phyloP scores from a whole-genome alignment of 2,888 invertebrate genomes.

The Torymus texanus region DNA sequence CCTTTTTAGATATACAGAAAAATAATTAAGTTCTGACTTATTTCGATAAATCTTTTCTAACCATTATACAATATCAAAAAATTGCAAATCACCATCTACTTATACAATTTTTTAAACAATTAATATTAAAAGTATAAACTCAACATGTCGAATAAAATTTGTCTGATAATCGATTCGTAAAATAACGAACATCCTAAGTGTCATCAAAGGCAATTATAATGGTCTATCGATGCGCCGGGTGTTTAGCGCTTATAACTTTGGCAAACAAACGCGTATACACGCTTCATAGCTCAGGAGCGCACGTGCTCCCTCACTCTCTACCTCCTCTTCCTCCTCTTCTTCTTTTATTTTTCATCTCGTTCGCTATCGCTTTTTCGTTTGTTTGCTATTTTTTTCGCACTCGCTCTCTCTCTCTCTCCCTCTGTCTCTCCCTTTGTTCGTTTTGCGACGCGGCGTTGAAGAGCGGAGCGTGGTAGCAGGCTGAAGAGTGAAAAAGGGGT shows the following conservation, averaged over 20 bases:
- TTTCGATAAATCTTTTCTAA: too few relatives aligned
- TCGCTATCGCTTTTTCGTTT: conserved; percentile 1
- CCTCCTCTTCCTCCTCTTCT: background rate
- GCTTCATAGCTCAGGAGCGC: background rate
- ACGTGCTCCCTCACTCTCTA: background rate
- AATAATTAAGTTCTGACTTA: too few relatives aligned
- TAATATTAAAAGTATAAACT: background rate
- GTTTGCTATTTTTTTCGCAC: background rate
- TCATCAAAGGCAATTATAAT: conserved; percentile 10
- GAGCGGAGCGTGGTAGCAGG: conserved; percentile 3
- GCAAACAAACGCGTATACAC: background rate
- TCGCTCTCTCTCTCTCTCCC: background rate
- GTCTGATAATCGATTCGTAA: background rate
- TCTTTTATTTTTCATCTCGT: conserved; percentile 22
- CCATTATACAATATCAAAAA: too few relatives aligned
- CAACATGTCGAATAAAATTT: background rate
- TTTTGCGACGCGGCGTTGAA: background rate
- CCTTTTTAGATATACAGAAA: too few relatives aligned
- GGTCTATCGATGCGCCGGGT: conserved; percentile 9
- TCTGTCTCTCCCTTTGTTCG: background rate
- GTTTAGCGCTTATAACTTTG: conserved; percentile 16
- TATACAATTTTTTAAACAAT: too few relatives aligned
- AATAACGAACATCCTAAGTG: conserved; percentile 19
- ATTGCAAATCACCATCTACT: too few relatives aligned
- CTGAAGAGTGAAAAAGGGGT: conserved; percentile 49